Conservation (phyloP, 1,140 invertebrate species). For the Samia ricini region DNA sequence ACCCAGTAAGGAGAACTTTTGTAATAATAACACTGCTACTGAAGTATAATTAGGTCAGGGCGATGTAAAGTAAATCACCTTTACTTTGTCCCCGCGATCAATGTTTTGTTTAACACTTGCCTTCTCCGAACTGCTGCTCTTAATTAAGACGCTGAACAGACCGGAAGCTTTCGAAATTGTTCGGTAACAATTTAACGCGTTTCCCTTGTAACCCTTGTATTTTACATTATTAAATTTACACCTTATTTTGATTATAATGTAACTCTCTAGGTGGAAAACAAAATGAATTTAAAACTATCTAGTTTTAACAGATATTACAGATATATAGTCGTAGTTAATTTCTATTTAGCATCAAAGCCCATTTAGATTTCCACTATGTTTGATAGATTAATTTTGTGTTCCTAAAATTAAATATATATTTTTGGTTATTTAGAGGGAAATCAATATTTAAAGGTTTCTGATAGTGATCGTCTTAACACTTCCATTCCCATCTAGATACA, state of each 20-base stretch:
- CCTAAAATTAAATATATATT: too few species aligned
- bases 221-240: background rate
- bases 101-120: conserved; percentile 2
- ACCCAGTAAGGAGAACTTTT: background rate
- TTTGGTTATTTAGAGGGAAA: too few species aligned
- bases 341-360: too few species aligned
- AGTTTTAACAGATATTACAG: too few species aligned
- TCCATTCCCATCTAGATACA: too few species aligned
- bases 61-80: background rate
- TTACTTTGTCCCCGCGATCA: conserved; percentile 4
- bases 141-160: conserved; percentile 10
- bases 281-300: too few species aligned
- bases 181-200: background rate
- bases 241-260: background rate
- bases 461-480: too few species aligned
- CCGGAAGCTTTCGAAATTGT: background rate
- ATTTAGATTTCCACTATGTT: too few species aligned
- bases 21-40: background rate
- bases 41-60: background rate
- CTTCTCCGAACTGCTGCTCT: conserved; percentile 2
- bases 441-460: too few species aligned
- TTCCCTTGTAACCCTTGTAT: background rate
- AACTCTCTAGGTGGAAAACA: background rate
- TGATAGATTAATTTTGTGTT: too few species aligned
- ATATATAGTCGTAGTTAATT: too few species aligned